A percentile compares a stretch with the other conserved stretches of the same genome.
Conservation (phyloP, 2,113 vertebrate species). For the Corvus cornix region DNA sequence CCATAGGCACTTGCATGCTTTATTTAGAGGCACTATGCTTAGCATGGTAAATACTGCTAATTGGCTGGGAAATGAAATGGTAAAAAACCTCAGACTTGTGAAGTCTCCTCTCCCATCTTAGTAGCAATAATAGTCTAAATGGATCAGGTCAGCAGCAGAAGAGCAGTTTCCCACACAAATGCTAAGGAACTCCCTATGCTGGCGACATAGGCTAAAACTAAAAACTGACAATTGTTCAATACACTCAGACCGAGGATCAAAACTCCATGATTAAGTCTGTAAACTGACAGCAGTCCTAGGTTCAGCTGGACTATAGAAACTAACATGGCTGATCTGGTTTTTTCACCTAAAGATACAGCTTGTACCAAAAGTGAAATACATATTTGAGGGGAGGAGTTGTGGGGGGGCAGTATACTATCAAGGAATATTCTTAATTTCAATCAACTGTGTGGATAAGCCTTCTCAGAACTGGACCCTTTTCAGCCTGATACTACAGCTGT, state of each 20-base stretch:
- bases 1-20: neutral
- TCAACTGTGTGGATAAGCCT: accelerated
- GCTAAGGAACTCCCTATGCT: neutral
- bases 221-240: neutral
- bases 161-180: neutral
- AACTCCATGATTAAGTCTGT: neutral
- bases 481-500: neutral
- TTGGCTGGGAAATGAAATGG: neutral
- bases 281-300: neutral
- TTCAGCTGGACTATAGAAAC: neutral
- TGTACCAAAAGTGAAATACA: neutral
- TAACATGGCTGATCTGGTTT: neutral
- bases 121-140: neutral
- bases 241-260: neutral
- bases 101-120: neutral
- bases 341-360: neutral
- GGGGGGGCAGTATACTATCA: neutral
- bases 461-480: neutral
- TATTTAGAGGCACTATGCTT: neutral
- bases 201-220: neutral
- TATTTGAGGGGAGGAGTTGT: neutral
- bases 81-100: neutral
- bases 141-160: neutral
- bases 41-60: neutral
- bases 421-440: neutral